Percentiles rank a stretch among this genome's conserved stretches.
Evolutionary conservation across 2,797 vertebrate genomes (phyloP).

Genomic region (Acanthornis magna): DNA sequence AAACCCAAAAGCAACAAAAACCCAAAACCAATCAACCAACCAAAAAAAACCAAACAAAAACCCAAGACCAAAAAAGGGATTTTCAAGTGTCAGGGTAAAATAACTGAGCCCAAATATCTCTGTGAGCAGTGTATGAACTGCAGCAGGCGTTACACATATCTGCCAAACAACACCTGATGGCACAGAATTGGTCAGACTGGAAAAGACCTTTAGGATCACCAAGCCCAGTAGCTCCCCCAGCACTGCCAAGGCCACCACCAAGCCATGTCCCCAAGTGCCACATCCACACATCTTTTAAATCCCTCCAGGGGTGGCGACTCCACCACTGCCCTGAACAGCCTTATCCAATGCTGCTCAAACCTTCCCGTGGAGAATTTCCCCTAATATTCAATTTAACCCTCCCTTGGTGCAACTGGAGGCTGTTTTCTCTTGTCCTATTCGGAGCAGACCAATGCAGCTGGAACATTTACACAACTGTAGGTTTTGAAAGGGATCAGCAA

Average conservation of each 20-base stretch:
- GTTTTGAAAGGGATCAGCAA: neutral
- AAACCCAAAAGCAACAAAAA: too few relatives aligned
- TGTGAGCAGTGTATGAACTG: neutral
- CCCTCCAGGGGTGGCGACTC: neutral
- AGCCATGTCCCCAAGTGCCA: neutral
- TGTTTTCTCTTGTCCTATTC: neutral
- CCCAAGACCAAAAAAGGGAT: too few relatives aligned
- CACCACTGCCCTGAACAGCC: neutral
- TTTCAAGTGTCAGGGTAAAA: neutral
- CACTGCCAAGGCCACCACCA: neutral
- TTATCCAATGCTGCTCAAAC: accelerated
- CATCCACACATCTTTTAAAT: too few relatives aligned
- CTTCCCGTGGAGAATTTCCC: neutral
- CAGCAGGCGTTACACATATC: neutral
- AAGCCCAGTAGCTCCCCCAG: neutral
- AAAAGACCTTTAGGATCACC: neutral
- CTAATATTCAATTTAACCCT: neutral
- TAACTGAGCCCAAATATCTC: neutral
- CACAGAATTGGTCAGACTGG: accelerated
- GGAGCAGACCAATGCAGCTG: neutral
- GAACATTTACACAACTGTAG: neutral
- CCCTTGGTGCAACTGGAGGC: too few relatives aligned
- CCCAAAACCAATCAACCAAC: too few relatives aligned
- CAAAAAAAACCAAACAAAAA: too few relatives aligned
- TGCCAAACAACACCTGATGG: neutral